phyloP scores from a whole-genome alignment of 2,888 invertebrate species.

The Amiota communis region DNA sequence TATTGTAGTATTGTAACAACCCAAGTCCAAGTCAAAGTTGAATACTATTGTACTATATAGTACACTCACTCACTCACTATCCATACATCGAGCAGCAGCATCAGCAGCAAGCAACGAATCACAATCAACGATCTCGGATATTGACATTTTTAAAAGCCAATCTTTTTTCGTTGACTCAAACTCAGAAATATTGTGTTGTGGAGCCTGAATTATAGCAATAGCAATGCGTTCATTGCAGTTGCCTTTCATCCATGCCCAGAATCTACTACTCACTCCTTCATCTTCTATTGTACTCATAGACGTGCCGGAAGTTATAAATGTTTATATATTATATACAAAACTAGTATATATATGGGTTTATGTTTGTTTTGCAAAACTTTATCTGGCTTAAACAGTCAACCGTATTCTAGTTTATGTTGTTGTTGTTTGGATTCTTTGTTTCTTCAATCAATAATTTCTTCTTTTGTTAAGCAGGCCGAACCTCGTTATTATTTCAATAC shows the following conservation, averaged over 20 bases:
- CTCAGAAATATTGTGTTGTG: too few relatives aligned
- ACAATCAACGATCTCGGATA: conserved; percentile 41
- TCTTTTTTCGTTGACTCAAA: conserved; percentile 39
- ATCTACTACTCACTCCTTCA: background rate
- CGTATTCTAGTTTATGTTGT: background rate
- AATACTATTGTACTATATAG: too few relatives aligned
- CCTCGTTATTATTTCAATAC: background rate
- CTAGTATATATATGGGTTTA: background rate
- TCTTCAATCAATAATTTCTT: background rate
- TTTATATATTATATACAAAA: background rate
- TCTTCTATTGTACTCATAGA: background rate
- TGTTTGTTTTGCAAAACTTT: conserved; percentile 18
- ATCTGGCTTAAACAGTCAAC: background rate
- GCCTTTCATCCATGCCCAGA: background rate
- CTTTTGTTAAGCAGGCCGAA: background rate
- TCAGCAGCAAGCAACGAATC: background rate
- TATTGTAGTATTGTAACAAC: background rate
- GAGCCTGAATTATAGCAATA: too few relatives aligned
- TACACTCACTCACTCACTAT: too few relatives aligned
- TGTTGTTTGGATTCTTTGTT: conserved; percentile 7
- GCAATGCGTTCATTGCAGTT: conserved; percentile 30
- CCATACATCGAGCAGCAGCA: too few relatives aligned
- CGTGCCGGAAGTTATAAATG: conserved; percentile 1
- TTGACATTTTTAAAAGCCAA: conserved; percentile 66
- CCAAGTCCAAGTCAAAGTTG: too few relatives aligned